Percentiles rank a stretch among this genome's conserved stretches.
Evolutionary conservation across 64 coral and sea anemone genomes (phyloP).

Genomic region (Dendrophyllia cribrosa): DNA sequence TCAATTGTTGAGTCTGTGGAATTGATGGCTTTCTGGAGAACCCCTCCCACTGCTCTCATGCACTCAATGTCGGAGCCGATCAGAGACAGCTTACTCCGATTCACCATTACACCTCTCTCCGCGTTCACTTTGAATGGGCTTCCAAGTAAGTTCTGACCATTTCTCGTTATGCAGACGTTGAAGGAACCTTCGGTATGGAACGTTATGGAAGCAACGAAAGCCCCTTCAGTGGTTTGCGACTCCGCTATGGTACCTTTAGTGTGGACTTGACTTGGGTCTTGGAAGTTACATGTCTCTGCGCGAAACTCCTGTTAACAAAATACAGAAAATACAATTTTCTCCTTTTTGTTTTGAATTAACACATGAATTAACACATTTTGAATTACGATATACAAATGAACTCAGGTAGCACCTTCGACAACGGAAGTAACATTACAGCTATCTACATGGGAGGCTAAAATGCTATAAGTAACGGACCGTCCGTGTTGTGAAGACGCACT

Average conservation of each 20-base stretch:
- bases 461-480: too few relatives aligned
- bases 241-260: constrained; percentile 2
- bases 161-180: constrained; percentile 44
- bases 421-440: too few relatives aligned
- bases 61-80: constrained; percentile 41
- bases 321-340: background rate
- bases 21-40: constrained; percentile 29
- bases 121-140: constrained; percentile 59
- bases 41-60: constrained; percentile 64
- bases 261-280: background rate
- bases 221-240: background rate
- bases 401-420: too few relatives aligned
- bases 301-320: constrained; percentile 24
- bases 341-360: background rate
- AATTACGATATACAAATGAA: too few relatives aligned
- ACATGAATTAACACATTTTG: too few relatives aligned
- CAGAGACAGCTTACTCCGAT: constrained; percentile 69
- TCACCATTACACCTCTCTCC: constrained; percentile 46
- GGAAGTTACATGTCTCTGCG: background rate
- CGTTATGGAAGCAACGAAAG: constrained; percentile 47
- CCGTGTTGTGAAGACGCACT: too few relatives aligned
- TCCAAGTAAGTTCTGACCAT: constrained; percentile 37
- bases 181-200: constrained; percentile 62
- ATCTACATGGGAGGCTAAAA: too few relatives aligned
- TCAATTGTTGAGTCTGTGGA: background rate